Evolutionary conservation across 2,888 invertebrate genomes (phyloP), one percentile per base, ranked within the genome.

Genomic region (Blastobasis lacticolella): DNA sequence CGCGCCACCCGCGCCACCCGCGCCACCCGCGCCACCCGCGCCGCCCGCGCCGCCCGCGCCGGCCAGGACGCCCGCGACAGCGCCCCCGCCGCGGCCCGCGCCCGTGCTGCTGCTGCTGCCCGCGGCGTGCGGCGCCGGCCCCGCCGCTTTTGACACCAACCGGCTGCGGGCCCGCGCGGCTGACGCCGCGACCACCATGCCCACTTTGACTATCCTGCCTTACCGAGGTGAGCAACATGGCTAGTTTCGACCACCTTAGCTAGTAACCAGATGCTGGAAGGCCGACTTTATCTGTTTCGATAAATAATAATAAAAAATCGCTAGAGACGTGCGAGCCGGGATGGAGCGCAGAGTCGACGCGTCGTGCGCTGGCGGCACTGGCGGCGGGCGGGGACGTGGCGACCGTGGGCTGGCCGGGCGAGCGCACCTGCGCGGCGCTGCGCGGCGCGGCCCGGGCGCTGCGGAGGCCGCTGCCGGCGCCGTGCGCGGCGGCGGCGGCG

Each of bases 291-390:
- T 44, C 10, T 10, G 6, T 44, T 44, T n/a, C 10, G 10, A 8
- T 36, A 50, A 49, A 44, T 45, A 49, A 6, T 23, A 45, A 23
- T 6, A 10, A 7, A 23, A n/a, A 8, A 38, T 37, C 38, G 4
- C 23, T 62, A 81, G 84, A 81, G 41, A 82, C 82, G 1, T 82
- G 83, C 58, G 81, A 78, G 2, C 50, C 61, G 9, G 63, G 55
- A 42, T 75, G 76, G 77, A 52, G 54, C 37, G 55, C 48, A 48
- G 42, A 59, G 60, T 79, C 67, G 65, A 67, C 64, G 58, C 73
- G 62, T 54, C 71, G 58, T 41, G 73, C 61, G 51, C 71, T 68
- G 57, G 63, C 59, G 56, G 62, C 73, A 55, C 61, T 77, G 61
- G 63, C 65, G 60, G 61, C 55, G 45, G 69, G 72, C 51, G 60